Evolutionary conservation across 2,888 invertebrate species (phyloP).

Genomic region (Julus scanicus): DNA sequence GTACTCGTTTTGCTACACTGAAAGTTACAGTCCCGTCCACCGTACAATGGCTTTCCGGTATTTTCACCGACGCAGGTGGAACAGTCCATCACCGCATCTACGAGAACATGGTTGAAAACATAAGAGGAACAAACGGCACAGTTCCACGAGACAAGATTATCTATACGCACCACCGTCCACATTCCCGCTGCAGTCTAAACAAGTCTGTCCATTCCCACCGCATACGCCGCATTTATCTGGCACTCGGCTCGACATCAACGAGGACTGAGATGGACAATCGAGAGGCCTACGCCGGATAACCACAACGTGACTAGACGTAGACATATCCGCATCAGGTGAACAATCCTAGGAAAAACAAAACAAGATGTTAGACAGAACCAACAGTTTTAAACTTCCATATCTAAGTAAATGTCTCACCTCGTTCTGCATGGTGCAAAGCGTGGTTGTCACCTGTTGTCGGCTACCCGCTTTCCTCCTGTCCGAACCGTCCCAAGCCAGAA

Average conservation of each 20-base stretch:
- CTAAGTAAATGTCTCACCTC: slow-evolving; percentile 5
- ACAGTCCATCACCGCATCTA: slow-evolving; percentile 46
- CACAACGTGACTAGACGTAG: slow-evolving; percentile 16
- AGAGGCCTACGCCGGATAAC: background rate
- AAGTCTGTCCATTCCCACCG: slow-evolving; percentile 8
- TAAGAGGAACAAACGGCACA: background rate
- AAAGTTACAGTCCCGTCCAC: background rate
- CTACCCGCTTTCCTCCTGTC: background rate
- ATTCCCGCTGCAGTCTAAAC: background rate
- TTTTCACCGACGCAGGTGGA: slow-evolving; percentile 15
- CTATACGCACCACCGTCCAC: background rate
- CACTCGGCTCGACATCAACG: background rate
- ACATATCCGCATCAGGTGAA: background rate
- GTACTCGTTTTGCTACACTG: background rate
- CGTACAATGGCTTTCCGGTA: background rate
- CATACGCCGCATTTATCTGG: slow-evolving; percentile 48
- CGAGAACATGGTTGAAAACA: background rate
- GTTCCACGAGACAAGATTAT: background rate
- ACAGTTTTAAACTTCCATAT: background rate
- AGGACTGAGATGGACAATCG: background rate
- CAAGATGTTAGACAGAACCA: background rate
- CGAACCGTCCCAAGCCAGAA: slow-evolving; percentile 46
- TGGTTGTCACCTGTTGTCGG: background rate
- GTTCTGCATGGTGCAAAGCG: slow-evolving; percentile 50
- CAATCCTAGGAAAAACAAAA: background rate